Conservation (phyloP, 2,113 vertebrate species). For the Rhinichthys klamathensis region DNA sequence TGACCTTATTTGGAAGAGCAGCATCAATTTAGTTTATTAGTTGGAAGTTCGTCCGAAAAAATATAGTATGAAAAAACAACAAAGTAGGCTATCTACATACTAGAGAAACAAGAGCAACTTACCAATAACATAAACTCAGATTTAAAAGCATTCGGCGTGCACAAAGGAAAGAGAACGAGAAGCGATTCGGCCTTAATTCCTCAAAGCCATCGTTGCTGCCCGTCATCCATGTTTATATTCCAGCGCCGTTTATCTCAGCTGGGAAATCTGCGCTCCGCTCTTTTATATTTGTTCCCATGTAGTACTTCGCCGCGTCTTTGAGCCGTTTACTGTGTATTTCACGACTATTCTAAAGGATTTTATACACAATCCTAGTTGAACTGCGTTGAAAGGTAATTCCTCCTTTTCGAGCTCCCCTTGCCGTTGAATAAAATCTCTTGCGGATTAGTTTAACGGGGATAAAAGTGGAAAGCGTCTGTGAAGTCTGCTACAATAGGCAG, state of each 20-base stretch:
- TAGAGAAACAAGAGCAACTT: conserved; percentile 8
- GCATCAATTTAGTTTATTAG: background rate
- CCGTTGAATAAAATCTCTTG: conserved; percentile 6
- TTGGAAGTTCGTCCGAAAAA: background rate
- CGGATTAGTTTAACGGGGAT: conserved; percentile 37
- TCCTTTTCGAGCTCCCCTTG: background rate
- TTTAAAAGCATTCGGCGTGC: conserved; percentile 10
- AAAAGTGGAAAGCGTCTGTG: background rate
- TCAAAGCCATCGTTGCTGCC: conserved; percentile 43
- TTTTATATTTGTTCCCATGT: conserved; percentile 32
- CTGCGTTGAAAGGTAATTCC: background rate
- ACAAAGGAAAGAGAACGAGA: background rate
- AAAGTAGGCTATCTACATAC: background rate
- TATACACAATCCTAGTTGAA: background rate
- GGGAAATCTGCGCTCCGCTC: conserved; percentile 16
- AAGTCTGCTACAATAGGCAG: background rate
- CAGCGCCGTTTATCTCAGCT: conserved; percentile 15
- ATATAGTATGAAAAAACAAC: background rate
- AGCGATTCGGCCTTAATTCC: conserved; percentile 45
- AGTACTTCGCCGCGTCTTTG: background rate
- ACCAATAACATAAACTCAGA: conserved; percentile 51
- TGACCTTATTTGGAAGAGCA: background rate
- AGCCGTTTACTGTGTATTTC: background rate
- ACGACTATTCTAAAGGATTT: background rate
- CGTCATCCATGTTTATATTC: conserved; percentile 59